Evolutionary conservation across 2,797 vertebrate species (phyloP), one percentile per base, ranked within the genome.

Genomic region (Remorina albescens): DNA sequence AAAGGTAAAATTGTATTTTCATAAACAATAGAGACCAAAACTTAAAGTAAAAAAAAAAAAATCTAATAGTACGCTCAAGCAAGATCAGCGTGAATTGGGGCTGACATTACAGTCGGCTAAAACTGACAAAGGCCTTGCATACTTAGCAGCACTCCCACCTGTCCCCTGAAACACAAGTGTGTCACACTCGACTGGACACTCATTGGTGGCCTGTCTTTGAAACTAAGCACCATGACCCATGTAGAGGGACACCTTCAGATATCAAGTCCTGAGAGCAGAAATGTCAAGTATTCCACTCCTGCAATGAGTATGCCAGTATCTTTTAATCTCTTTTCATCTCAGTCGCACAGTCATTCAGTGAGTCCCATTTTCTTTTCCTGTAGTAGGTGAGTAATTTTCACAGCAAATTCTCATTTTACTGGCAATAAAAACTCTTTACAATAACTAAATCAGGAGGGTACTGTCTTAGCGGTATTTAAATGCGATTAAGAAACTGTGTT

Each of bases 121-220:
- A 68, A 59, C 0, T 70, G 70, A 91, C 76, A 86, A 84, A 84
- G 64, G 65, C 28, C 60, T 74, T 39, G 28, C 51, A 66, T 81
- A 60, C 49, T 8, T 42, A 32, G 62, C 80, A 18, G 85, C 87
- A 1, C 62, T 89, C 79, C 90, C 91, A 94, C 82, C 92, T 93
- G 92, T 84, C 76, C 58, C 19, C 50, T 19, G 91, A 90, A 92
- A 94, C 77, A 76, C 26, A 82, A 94, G 89, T 18, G 44, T 41
- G 84, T 87, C 80, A 82, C 85, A 78, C 80, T 66, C 16, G 57
- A 32, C 57, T 78, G 86, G 59, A n/a, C 32, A n/a, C 74, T 56
- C 71, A 78, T 76, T 88, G 85, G 81, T 51, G 0, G 28, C 54
- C 49, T 7, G 66, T 42, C 51, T 9, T 18, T 57, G 81, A 78